Conservation (phyloP, 1,140 invertebrate genomes). For the Drosophila grimshawi region DNA sequence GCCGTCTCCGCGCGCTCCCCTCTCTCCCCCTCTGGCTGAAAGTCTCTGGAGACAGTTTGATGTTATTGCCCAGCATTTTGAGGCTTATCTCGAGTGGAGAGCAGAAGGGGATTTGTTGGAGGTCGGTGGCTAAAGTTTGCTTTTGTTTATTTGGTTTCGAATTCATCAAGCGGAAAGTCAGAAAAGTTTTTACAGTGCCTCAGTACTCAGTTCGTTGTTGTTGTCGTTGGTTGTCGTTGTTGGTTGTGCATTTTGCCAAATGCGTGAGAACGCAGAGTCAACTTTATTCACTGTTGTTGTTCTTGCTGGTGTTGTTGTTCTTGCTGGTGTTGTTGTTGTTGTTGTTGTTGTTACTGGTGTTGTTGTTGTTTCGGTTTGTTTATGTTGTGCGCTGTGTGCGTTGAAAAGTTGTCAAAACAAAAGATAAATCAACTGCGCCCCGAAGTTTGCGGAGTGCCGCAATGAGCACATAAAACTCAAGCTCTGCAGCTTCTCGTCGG, state of each 20-base stretch:
- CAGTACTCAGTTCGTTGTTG: constrained; percentile 8
- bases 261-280: constrained; percentile 75
- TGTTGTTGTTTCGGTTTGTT: constrained; percentile 40
- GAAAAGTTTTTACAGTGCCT: constrained; percentile 51
- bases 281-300: constrained; percentile 57
- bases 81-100: constrained; percentile 35
- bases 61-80: constrained; percentile 51
- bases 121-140: constrained; percentile 44
- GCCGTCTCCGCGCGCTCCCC: neutral
- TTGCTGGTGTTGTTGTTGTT: constrained; percentile 21
- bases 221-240: constrained; percentile 16
- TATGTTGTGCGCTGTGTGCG: constrained; percentile 47
- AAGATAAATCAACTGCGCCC: constrained; percentile 74
- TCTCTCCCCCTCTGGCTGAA: neutral
- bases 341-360: constrained; percentile 26
- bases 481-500: neutral
- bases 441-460: constrained; percentile 28
- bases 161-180: constrained; percentile 80
- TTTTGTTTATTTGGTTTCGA: constrained; percentile 74
- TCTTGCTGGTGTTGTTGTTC: constrained; percentile 35
- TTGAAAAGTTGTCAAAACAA: constrained; percentile 79
- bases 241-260: constrained; percentile 55
- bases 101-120: neutral
- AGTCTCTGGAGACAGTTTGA: constrained; percentile 68
- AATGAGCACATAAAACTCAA: constrained; percentile 10